These are phyloP conservation scores for Aphidius colemani DNA, from an alignment of 2,888 invertebrate genomes.

Conservation along the genomic window DNA sequence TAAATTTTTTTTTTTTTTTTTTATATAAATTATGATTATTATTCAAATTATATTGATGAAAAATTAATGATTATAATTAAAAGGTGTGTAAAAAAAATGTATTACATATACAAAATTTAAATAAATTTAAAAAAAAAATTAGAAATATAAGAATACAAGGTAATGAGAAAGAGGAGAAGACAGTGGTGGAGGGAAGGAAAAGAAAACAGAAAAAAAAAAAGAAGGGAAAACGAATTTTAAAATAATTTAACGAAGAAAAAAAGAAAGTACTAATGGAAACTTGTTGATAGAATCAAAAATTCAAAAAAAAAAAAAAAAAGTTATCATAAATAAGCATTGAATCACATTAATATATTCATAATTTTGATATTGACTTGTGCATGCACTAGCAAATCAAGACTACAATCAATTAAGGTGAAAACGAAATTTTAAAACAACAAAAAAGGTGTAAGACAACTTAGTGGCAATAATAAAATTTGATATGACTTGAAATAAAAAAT, in stretches of 20 bases:
- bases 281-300: background rate
- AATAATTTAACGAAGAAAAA: background rate
- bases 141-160: conserved; percentile 7
- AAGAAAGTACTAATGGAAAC: conserved; percentile 1
- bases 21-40: background rate
- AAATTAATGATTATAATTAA: background rate
- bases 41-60: conserved; percentile 1
- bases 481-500: background rate
- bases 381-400: too few relatives aligned
- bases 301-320: too few relatives aligned
- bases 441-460: background rate
- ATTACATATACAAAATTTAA: conserved; percentile 13
- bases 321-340: too few relatives aligned
- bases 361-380: too few relatives aligned
- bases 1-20: too few relatives aligned
- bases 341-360: too few relatives aligned
- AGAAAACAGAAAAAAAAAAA: conserved; percentile 22
- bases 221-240: conserved; percentile 9
- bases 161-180: conserved; percentile 31
- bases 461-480: background rate
- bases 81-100: conserved; percentile 10
- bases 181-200: conserved; percentile 30
- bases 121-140: conserved; percentile 30
- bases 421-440: too few relatives aligned
- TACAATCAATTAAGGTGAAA: too few relatives aligned